A percentile compares a stretch with the other conserved stretches of the same genome.
Evolutionary conservation across 2,888 invertebrate species (phyloP).

Genomic region (Rhabditophanes sp.): DNA sequence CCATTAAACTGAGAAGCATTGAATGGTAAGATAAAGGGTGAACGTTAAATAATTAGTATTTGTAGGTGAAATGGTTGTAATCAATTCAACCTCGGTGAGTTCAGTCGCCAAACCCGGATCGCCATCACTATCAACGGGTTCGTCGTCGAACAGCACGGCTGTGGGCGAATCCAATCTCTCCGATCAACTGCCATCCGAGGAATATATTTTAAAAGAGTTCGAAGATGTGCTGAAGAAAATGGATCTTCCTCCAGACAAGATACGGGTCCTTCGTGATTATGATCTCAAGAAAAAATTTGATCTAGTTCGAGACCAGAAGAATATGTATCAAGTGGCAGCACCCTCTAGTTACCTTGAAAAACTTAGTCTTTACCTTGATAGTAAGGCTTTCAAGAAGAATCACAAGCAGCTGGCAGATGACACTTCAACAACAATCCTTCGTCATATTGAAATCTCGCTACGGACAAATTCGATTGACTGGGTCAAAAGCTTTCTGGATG

Average conservation of each 20-base stretch:
- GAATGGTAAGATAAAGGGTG: no score
- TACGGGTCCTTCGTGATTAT: constrained; percentile 79
- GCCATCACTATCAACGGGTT: no score
- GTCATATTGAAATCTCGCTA: constrained; percentile 92
- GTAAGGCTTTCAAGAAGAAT: constrained; percentile 53
- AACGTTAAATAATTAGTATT: no score
- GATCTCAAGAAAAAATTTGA: constrained; percentile 99
- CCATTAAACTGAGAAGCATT: no score
- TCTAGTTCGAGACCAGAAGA: constrained; percentile 85
- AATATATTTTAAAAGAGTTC: constrained; percentile 20
- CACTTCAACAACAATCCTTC: constrained; percentile 88
- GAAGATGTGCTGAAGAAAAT: constrained; percentile 61
- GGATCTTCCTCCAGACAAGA: constrained; percentile 97
- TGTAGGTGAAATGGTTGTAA: no score
- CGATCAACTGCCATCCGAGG: constrained; percentile 18
- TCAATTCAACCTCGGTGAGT: no score
- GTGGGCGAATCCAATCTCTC: no score
- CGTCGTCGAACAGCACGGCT: no score
- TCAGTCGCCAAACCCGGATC: no score
- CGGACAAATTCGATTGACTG: constrained; percentile 98
- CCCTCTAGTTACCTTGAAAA: constrained; percentile 90
- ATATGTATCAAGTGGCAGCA: constrained; percentile 92
- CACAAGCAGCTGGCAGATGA: constrained; percentile 50
- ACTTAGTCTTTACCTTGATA: constrained; percentile 70
- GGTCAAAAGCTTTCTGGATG: constrained; percentile 93